Evolutionary conservation across 1,140 invertebrate species (phyloP), one percentile per base, ranked within the genome.

Genomic region (Episyrphus balteatus): DNA sequence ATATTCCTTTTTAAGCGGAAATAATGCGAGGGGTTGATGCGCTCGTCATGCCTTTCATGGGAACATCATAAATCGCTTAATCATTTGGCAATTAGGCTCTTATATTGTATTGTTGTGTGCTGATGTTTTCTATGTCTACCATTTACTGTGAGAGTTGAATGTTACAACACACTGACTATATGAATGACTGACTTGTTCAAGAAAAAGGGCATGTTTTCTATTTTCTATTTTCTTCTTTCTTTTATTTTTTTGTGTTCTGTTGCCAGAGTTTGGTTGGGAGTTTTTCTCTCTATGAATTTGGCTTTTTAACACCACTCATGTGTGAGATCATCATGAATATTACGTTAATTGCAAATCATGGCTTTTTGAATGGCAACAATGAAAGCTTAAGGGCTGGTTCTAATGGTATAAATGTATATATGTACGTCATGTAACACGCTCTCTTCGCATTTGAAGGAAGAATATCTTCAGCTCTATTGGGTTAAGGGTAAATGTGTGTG

Each of bases 21-120:
- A 26, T 26, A 26, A 26, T 26, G 21, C 21, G 21, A 26, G 21
- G 21, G 21, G 21, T 26, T 26, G 21, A 26, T 26, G 21, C 21
- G 21, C 21, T 26, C 21, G 21, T 26, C 21, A 26, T 26, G 21
- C 21, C 21, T 26, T 26, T 26, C 21, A 26, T 26, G 21, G 21
- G 21, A 51, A 64, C 61, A 64, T 61, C 61, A 64, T 61, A 64
- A 64, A 64, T 64, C 61, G 61, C 61, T 64, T 64, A 64, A 64
- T 64, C 61, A 64, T 64, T 64, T 64, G 61, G 59, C 61, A 64
- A 64, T 64, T 64, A 64, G 61, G 58, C 53, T 13, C 26, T 39
- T 34, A 41, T 26, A 26, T 3, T 26, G 21, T 26, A 26, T 26
- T 26, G 21, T 26, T 26, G 21, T 26, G 21, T 26, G 21, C 21